A percentile compares a stretch with the other conserved stretches of the same genome.
Conservation (phyloP, 2,888 invertebrate species). For the Ophion obscuratus region DNA sequence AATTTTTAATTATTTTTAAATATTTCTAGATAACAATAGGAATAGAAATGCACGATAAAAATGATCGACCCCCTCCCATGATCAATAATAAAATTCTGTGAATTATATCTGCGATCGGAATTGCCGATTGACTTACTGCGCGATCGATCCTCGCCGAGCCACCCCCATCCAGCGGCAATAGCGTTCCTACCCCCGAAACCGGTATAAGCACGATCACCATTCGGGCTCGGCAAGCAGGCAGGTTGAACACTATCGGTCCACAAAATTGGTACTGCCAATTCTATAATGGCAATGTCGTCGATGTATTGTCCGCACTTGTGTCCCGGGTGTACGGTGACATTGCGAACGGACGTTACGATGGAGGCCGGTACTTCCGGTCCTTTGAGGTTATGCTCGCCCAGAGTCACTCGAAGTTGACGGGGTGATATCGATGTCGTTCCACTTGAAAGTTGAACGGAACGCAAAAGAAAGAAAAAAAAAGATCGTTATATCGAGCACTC, state of each 20-base stretch:
- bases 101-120: not conserved
- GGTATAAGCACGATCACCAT: slow-evolving; percentile 84
- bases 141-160: slow-evolving; percentile 90
- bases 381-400: slow-evolving; percentile 90
- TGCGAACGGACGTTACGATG: slow-evolving; percentile 84
- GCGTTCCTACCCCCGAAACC: slow-evolving; percentile 87
- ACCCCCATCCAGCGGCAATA: slow-evolving; percentile 94
- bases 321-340: slow-evolving; percentile 90
- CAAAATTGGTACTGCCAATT: slow-evolving; percentile 87
- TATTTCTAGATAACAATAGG: too few relatives aligned
- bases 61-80: too few relatives aligned
- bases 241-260: slow-evolving; percentile 91
- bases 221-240: slow-evolving; percentile 89
- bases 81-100: not conserved
- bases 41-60: too few relatives aligned
- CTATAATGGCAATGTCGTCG: slow-evolving; percentile 91
- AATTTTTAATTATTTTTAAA: too few relatives aligned
- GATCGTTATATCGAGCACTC: not conserved
- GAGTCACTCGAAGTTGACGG: slow-evolving; percentile 88
- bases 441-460: slow-evolving; percentile 81
- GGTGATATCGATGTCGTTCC: slow-evolving; percentile 88
- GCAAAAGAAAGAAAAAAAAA: slow-evolving; percentile 1
- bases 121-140: slow-evolving; percentile 84
- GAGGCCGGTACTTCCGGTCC: slow-evolving; percentile 85
- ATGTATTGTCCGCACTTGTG: slow-evolving; percentile 88